phyloP scores from a whole-genome alignment of 2,888 invertebrate genomes.

The Nephrocerus scutellatus region DNA sequence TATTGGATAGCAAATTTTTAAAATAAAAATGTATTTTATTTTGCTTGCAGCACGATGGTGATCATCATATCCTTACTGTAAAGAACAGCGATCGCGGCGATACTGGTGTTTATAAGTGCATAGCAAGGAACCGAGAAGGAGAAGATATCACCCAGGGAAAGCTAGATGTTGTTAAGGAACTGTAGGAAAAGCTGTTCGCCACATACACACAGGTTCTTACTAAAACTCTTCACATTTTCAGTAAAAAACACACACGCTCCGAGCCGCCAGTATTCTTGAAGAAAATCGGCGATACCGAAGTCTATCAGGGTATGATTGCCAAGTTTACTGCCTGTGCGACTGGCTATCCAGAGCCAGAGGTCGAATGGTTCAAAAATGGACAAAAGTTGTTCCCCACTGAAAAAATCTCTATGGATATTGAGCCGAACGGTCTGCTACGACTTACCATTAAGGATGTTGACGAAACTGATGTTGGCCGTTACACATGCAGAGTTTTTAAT shows the following conservation, averaged over 20 bases:
- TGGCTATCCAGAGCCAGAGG: constrained; percentile 80
- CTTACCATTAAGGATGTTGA: constrained; percentile 72
- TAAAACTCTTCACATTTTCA: constrained; percentile 38
- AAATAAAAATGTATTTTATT: not conserved
- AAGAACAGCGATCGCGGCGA: constrained; percentile 61
- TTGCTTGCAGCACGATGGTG: constrained; percentile 65
- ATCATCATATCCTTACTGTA: constrained; percentile 68
- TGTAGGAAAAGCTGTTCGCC: constrained; percentile 53
- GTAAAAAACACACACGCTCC: constrained; percentile 64
- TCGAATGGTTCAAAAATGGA: constrained; percentile 78
- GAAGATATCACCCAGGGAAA: constrained; percentile 66
- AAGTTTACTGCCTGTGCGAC: constrained; percentile 90
- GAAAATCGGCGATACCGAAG: constrained; percentile 80
- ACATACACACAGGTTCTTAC: not conserved
- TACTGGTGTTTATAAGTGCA: constrained; percentile 68
- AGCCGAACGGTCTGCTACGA: constrained; percentile 64
- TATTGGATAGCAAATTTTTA: not conserved
- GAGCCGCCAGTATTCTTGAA: constrained; percentile 86
- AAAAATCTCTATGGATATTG: constrained; percentile 74
- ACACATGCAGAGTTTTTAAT: constrained; percentile 75
- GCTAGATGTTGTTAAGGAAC: constrained; percentile 72
- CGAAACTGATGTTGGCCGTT: constrained; percentile 76
- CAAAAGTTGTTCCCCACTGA: constrained; percentile 74
- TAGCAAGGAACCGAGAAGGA: constrained; percentile 74
- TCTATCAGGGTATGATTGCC: constrained; percentile 79